Evolutionary conservation across 2,113 vertebrate species (phyloP).

Genomic region (Colistium nudipinnis): DNA sequence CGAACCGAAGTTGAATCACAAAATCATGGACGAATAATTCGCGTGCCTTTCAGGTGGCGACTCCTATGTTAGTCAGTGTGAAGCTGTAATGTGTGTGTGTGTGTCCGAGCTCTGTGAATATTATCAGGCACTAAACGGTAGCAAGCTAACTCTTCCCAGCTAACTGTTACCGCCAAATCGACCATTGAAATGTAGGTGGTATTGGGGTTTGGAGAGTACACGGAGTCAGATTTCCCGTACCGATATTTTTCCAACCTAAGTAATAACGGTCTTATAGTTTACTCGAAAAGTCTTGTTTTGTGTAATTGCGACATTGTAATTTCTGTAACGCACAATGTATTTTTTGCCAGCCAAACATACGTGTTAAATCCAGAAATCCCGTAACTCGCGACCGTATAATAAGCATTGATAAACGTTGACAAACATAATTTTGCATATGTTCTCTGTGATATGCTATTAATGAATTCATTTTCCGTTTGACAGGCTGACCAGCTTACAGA

Average conservation of each 20-base stretch:
- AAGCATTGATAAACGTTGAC: too few species aligned
- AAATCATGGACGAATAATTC: too few species aligned
- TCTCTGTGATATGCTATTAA: not conserved
- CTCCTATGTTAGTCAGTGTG: not conserved
- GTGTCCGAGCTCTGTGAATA: not conserved
- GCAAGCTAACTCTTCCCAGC: slow-evolving; percentile 37
- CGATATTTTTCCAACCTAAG: not conserved
- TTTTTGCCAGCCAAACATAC: not conserved
- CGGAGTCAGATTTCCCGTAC: accelerated
- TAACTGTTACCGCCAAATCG: slow-evolving; percentile 69
- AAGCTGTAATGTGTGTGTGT: not conserved
- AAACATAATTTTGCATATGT: not conserved
- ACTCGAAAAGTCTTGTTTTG: not conserved
- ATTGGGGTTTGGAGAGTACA: accelerated
- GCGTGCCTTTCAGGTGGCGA: not conserved
- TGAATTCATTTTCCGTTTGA: slow-evolving; percentile 28
- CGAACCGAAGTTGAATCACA: too few species aligned
- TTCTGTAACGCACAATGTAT: not conserved
- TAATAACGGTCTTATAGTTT: too few species aligned
- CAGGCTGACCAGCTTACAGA: slow-evolving; percentile 99
- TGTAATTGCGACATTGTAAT: too few species aligned
- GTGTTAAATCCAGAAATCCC: too few species aligned
- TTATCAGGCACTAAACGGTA: not conserved
- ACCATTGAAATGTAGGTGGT: not conserved
- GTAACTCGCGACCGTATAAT: too few species aligned